Conservation (phyloP, 2,888 invertebrate genomes). For the Hirtodrosophila confusa region DNA sequence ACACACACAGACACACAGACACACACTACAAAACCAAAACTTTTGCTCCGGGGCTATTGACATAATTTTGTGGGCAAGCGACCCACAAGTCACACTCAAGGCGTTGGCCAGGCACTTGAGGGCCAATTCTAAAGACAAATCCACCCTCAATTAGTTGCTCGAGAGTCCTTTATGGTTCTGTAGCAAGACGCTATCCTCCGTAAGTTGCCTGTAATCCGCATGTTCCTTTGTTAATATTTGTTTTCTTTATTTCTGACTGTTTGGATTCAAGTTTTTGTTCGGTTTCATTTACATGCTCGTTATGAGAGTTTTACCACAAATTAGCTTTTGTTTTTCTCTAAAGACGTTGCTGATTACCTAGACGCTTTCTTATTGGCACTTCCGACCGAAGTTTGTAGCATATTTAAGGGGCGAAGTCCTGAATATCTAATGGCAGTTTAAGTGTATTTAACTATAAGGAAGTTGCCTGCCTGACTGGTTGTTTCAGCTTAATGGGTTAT, state of each 20-base stretch:
- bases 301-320: slow-evolving; percentile 69
- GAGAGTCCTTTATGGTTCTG: slow-evolving; percentile 12
- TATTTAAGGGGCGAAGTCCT: slow-evolving; percentile 13
- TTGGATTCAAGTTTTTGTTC: slow-evolving; percentile 35
- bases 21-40: slow-evolving; percentile 41
- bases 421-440: slow-evolving; percentile 16
- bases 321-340: slow-evolving; percentile 63
- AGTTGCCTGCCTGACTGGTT: background rate
- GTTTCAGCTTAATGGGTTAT: slow-evolving; percentile 16
- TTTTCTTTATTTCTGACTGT: slow-evolving; percentile 37
- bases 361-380: slow-evolving; percentile 65
- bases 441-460: slow-evolving; percentile 1
- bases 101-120: slow-evolving; percentile 75
- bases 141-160: slow-evolving; percentile 74
- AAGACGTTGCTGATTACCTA: slow-evolving; percentile 50
- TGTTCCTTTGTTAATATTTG: slow-evolving; percentile 58
- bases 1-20: background rate
- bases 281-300: slow-evolving; percentile 72
- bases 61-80: slow-evolving; percentile 70
- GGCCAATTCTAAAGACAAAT: slow-evolving; percentile 53
- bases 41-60: slow-evolving; percentile 65
- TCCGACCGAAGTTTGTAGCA: slow-evolving; percentile 52
- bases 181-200: slow-evolving; percentile 43
- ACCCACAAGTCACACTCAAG: slow-evolving; percentile 74
- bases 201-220: slow-evolving; percentile 33